Evolutionary conservation across 2,797 vertebrate species (phyloP).

Genomic region (Ptychadena robeensis): DNA sequence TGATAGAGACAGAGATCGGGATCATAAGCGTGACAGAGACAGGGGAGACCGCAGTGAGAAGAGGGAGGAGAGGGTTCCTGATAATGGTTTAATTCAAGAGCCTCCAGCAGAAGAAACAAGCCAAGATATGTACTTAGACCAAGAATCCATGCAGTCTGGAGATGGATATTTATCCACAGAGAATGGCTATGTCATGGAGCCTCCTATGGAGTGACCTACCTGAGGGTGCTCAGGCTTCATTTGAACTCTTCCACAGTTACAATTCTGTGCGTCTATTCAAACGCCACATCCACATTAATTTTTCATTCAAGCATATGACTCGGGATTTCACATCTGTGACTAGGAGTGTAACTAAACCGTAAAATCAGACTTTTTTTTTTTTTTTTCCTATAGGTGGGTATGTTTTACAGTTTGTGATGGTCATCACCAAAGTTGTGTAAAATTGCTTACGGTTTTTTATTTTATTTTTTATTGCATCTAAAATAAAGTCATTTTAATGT

Average conservation of each 20-base stretch:
- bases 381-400: constrained; percentile 59
- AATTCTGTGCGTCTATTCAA: constrained; percentile 36
- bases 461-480: constrained; percentile 47
- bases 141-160: constrained; percentile 80
- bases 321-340: constrained; percentile 25
- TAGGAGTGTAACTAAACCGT: no score
- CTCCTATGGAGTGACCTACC: constrained; percentile 73
- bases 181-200: constrained; percentile 86
- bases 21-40: constrained; percentile 78
- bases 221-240: constrained; percentile 1
- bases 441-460: constrained; percentile 35
- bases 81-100: constrained; percentile 78
- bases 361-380: no score
- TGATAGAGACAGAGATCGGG: constrained; percentile 81
- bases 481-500: constrained; percentile 60
- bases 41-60: constrained; percentile 77
- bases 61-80: constrained; percentile 74
- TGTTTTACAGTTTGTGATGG: constrained; percentile 53
- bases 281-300: constrained; percentile 42
- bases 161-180: constrained; percentile 83
- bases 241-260: constrained; percentile 41
- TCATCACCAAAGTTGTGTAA: constrained; percentile 51
- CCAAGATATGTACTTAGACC: constrained; percentile 84
- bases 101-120: constrained; percentile 73
- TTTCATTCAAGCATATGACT: constrained; percentile 69